Evolutionary conservation across 2,797 vertebrate species (phyloP), one percentile per base, ranked within the genome.

Genomic region (Phataginus tetradactyla): DNA sequence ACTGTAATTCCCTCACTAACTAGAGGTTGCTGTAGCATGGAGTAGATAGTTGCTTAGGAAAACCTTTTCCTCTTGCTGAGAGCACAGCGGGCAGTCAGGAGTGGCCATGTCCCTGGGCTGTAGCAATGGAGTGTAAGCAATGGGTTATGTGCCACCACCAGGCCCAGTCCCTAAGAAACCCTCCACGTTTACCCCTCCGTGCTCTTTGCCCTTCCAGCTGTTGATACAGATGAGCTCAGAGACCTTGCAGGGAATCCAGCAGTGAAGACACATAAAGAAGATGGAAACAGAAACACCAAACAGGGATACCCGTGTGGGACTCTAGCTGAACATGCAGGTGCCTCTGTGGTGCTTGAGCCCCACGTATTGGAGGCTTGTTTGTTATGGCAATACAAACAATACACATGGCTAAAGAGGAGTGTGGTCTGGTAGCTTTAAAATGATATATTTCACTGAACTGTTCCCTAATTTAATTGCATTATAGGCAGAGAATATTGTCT

Each of bases 381-480:
- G 53, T 51, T 27, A 27, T 23, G 53, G 81, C 20, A 17, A 4
- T 3, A 34, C 7, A 53, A n/a, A n/a, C n/a, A 32, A 55, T 23
- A 15, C 15, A 55, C 23, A 9, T 7, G 29, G 66, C 4, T 45
- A 3, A 7, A n/a, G 8, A 55, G 29, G 2, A 53, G 8, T 64
- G 23, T 7, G 18, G 20, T 81, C 45, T 45, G 29, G 53, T 42
- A 53, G 66, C 72, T 71, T 57, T 37, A 66, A 45, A 94, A 12
- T 18, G 57, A 49, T 17, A 45, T 4, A 45, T 42, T 53, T 23
- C 39, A 45, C 4, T 13, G 25, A 68, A 7, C 5, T 18, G 18
- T 92, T 68, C 69, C 15, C 42, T 72, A 53, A 15, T 72, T 87
- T 59, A 75, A 42, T 78, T 87, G n/a, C 66, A 85, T 39, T 63